Evolutionary conservation across 2,113 vertebrate species (phyloP).

Genomic region (Zapornia atra): DNA sequence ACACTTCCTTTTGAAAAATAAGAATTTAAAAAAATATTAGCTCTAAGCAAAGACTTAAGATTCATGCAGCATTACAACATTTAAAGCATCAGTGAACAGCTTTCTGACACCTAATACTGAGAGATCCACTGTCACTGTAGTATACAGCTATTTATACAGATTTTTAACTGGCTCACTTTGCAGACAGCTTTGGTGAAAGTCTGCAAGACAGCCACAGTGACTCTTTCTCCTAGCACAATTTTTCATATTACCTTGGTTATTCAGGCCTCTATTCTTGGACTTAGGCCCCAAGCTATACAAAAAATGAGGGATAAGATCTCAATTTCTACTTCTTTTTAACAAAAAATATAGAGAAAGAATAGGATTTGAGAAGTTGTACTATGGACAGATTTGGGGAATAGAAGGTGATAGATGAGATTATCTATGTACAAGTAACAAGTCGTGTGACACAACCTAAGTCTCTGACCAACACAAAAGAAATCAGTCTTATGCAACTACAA

Average conservation of each 20-base stretch:
- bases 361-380: not conserved
- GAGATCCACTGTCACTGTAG: not conserved
- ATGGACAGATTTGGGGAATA: not conserved
- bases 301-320: not conserved
- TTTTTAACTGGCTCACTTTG: not conserved
- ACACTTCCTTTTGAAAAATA: not conserved
- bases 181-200: not conserved
- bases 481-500: not conserved
- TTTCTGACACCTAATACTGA: not conserved
- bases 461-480: not conserved
- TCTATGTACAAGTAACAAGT: not conserved
- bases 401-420: not conserved
- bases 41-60: not conserved
- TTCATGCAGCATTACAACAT: not conserved
- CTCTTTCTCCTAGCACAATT: not conserved
- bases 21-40: not conserved
- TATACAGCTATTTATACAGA: not conserved
- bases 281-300: not conserved
- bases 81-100: not conserved
- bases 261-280: not conserved
- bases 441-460: fast-evolving
- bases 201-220: not conserved
- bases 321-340: not conserved
- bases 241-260: not conserved
- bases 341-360: not conserved